Conservation (phyloP, 2,797 vertebrate species). For the Neosalanx taihuensis region DNA sequence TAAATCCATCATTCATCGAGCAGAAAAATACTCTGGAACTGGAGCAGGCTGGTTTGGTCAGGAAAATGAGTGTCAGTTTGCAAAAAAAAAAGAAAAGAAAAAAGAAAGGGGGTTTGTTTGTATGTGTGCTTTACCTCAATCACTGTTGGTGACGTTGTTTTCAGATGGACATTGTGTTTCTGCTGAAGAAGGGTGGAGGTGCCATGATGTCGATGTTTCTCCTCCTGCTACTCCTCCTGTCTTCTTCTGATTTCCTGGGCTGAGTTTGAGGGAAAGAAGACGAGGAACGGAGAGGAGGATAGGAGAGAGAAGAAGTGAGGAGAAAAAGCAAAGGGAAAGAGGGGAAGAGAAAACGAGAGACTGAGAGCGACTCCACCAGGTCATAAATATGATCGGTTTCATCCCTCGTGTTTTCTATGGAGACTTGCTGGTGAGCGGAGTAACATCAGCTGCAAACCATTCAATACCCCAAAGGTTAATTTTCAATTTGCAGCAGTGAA, state of each 20-base stretch:
- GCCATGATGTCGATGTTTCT: too few relatives aligned
- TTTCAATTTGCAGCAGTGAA: slow-evolving; percentile 83
- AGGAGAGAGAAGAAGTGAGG: too few relatives aligned
- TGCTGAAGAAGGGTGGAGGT: too few relatives aligned
- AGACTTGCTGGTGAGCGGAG: background rate
- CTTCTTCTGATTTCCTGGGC: slow-evolving; percentile 14
- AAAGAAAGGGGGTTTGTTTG: background rate
- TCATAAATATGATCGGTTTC: slow-evolving; percentile 57
- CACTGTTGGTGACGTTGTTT: too few relatives aligned
- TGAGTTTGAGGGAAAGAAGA: background rate
- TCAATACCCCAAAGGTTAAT: slow-evolving; percentile 77
- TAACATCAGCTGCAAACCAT: slow-evolving; percentile 69
- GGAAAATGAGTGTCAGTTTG: slow-evolving; percentile 58
- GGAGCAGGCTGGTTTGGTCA: slow-evolving; percentile 53
- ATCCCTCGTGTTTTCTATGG: slow-evolving; percentile 25
- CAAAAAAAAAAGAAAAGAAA: background rate
- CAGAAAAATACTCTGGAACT: slow-evolving; percentile 53
- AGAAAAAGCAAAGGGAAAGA: slow-evolving; percentile 10
- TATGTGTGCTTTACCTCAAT: too few relatives aligned
- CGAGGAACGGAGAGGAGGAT: too few relatives aligned
- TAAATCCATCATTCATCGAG: slow-evolving; percentile 66
- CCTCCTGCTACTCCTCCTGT: background rate
- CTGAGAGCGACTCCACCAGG: slow-evolving; percentile 28
- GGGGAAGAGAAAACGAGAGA: background rate
- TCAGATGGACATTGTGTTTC: too few relatives aligned